Evolutionary conservation across 2,797 vertebrate species (phyloP).

Genomic region (Ceyx erithaca): DNA sequence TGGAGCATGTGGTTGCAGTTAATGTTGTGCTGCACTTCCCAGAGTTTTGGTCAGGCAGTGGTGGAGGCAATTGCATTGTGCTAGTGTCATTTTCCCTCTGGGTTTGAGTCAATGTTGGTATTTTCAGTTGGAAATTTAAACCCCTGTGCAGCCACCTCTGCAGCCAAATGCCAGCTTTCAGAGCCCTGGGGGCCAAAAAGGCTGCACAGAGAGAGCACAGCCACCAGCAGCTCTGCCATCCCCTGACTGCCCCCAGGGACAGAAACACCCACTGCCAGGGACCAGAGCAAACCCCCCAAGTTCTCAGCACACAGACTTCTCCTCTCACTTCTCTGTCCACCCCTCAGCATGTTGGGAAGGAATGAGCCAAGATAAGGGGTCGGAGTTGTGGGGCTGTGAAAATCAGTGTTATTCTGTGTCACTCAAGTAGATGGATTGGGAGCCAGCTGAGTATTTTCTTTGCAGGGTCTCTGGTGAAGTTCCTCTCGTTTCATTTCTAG

Average conservation of each 20-base stretch:
- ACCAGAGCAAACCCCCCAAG: not conserved
- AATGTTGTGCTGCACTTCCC: not conserved
- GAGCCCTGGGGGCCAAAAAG: not conserved
- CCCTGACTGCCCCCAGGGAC: not conserved
- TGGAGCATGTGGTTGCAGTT: not conserved
- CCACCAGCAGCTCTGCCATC: not conserved
- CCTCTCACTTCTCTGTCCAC: not conserved
- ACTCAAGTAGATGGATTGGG: slow-evolving; percentile 37
- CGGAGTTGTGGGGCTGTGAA: not conserved
- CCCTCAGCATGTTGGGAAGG: slow-evolving; percentile 20
- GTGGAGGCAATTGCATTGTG: not conserved
- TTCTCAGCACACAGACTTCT: not conserved
- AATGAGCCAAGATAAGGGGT: not conserved
- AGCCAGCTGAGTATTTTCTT: not conserved
- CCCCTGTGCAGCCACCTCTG: not conserved
- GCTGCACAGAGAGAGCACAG: not conserved
- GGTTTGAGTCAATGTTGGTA: not conserved
- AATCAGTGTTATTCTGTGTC: not conserved
- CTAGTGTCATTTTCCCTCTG: not conserved
- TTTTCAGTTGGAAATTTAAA: not conserved
- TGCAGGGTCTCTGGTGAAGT: not conserved
- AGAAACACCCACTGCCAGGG: not conserved
- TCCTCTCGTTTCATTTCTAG: not conserved
- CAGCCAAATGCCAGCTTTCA: not conserved
- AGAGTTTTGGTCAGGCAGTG: not conserved